Base-by-base conservation (phyloP, 2,797 vertebrate species). In the Spinus pinus region DNA sequence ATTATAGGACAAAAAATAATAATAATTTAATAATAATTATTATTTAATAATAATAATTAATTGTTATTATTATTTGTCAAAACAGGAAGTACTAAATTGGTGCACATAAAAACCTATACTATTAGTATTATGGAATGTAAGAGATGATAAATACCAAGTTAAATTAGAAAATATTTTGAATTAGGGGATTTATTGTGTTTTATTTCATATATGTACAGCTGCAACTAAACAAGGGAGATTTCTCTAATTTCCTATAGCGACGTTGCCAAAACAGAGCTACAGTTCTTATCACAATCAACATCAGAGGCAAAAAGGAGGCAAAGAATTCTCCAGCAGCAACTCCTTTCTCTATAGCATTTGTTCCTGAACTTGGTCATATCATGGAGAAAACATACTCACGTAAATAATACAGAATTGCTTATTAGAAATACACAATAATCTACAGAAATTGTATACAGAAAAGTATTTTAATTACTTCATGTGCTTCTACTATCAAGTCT, bases 111-210 rank as follows among this genome's bases (percentile, higher is more conserved):
- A 90, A 11, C 9, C 14, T 28, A 71, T 0, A 42, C 27, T 61
- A 12, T 24, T 33, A 66, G 7, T 56, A 95, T 64, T 72, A 58
- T 28, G 30, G 12, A 82, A 92, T 20, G 27, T 58, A 78, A 90
- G 39, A 10, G 42, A 86, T 74, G 96, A 91, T 12, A 33, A 86
- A 86, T 14, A 18, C 15, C 9, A 46, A 77, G 72, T 73, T 64
- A 47, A 83, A 42, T 62, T 50, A 89, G 42, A 80, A 75, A 67
- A 53, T 39, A 57, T 19, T 64, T 60, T 81, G 0, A 74, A 78
- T 61, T 35, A 33, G 18, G 27, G n/a, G 8, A 47, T n/a, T 57
- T 5, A 23, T 5, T 35, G 4, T 33, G 6, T 7, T 83, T 78
- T 77, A 58, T 66, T 84, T 78, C 18, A 64, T 18, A 8, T 5